Evolutionary conservation across 2,888 invertebrate species (phyloP), one percentile per base, ranked within the genome.

Genomic region (Odontocolon sp.): DNA sequence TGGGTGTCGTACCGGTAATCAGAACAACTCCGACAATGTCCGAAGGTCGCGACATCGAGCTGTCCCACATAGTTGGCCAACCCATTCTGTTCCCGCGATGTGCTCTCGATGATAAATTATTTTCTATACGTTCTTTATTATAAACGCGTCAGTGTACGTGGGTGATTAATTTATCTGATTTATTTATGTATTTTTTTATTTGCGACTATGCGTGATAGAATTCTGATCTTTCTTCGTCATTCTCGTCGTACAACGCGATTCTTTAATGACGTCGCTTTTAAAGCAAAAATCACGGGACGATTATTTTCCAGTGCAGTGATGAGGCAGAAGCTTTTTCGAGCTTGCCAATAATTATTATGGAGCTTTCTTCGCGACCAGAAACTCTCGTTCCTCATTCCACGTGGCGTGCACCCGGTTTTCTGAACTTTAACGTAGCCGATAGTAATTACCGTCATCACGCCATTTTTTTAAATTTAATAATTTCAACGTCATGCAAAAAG

Each of bases 91-190:
- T n/a, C 1, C 31, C 54, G 2, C 42, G 5, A 14, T 42, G n/a
- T n/a, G n/a, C n/a, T n/a, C n/a, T n/a, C n/a, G n/a, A 33, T n/a
- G 70, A 70, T 70, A 70, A 70, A 70, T 70, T 61, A 70, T 70
- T 54, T 63, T 36, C n/a, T n/a, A n/a, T n/a, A n/a, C n/a, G n/a
- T n/a, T n/a, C n/a, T n/a, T n/a, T n/a, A n/a, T n/a, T n/a, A n/a
- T n/a, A n/a, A n/a, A n/a, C n/a, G n/a, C n/a, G n/a, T n/a, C n/a
- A n/a, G n/a, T n/a, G n/a, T n/a, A n/a, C n/a, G n/a, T n/a, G n/a
- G n/a, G n/a, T n/a, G n/a, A n/a, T n/a, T n/a, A n/a, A n/a, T n/a
- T n/a, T n/a, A n/a, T n/a, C n/a, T n/a, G n/a, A n/a, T n/a, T n/a
- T n/a, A n/a, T n/a, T n/a, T n/a, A n/a, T n/a, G n/a, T n/a, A n/a